These are phyloP conservation scores for Turdus rufiventris DNA, from an alignment of 2,113 vertebrate species.

Conservation along the genomic window DNA sequence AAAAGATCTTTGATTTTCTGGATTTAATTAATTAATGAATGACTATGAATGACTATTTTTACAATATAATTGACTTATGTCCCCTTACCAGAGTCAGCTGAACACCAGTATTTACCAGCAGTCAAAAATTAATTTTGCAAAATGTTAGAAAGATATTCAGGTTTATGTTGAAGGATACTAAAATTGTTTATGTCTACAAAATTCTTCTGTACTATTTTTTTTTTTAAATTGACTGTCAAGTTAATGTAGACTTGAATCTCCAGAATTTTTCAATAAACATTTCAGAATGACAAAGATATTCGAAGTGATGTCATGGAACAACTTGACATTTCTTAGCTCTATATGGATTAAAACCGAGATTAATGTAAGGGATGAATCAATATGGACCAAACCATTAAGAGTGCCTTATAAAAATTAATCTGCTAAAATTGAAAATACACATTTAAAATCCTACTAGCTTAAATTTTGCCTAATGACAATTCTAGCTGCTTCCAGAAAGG, in stretches of 20 bases:
- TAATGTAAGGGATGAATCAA: slow-evolving; percentile 36
- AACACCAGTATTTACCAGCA: background rate
- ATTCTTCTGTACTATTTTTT: background rate
- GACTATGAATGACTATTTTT: background rate
- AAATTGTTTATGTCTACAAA: background rate
- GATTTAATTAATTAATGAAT: background rate
- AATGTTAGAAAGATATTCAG: background rate
- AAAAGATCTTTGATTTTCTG: background rate
- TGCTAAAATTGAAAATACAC: slow-evolving; percentile 2
- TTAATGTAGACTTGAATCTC: background rate
- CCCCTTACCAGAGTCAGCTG: background rate
- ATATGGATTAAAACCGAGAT: background rate
- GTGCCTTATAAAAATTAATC: slow-evolving; percentile 25
- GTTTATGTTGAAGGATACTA: background rate
- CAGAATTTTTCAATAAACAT: background rate
- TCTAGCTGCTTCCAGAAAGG: background rate
- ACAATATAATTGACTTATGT: background rate
- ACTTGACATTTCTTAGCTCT: background rate
- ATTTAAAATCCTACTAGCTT: slow-evolving; percentile 5
- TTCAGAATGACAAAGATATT: background rate
- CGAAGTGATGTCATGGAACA: background rate
- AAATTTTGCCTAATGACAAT: background rate
- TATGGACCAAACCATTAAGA: slow-evolving; percentile 19
- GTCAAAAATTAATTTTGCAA: slow-evolving; percentile 49
- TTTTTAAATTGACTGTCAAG: background rate